Evolutionary conservation across 2,113 vertebrate species (phyloP), one percentile per base, ranked within the genome.

Genomic region (Xenopus laevis): DNA sequence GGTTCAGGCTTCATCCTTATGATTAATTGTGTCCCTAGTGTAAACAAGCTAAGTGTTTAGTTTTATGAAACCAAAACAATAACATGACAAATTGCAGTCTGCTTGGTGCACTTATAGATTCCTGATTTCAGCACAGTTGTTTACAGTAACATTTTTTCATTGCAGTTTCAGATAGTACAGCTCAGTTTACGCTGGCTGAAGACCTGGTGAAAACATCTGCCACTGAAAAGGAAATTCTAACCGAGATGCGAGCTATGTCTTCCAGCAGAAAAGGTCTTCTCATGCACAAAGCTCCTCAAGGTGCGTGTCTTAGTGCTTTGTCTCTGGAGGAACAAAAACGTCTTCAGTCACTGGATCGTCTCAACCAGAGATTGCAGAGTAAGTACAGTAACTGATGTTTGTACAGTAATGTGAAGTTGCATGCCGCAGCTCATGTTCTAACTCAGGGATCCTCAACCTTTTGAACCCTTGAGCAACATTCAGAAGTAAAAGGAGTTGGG

Each of bases 311-410:
- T 59, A 91, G 77, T 45, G 66, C 72, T 6, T 79, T 96, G 7
- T 94, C 94, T 13, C 18, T 89, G 72, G 95, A 96, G 80, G 97
- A 98, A 77, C 84, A 92, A 78, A 93, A 85, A 75, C 85, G 97
- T 62, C 86, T 94, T 9, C 88, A 92, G 20, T 97, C 93, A 69
- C 89, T 99, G 68, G 84, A 93, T 71, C 82, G 4, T 61, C 93
- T 97, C 13, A 87, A 96, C 86, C 86, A 91, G 71, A 90, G 87
- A 77, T 84, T 99, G 65, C 85, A 87, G 61, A 83, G 96, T 97
- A 85, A 94, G 93, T 84, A 23, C 64, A 57, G 61, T 70, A 75
- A 46, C 71, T 18, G 33, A 40, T 7, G 33, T 33, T 6, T 33
- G 6, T 27, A 27, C 23, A 27, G 23, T 4, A 27, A 27, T 4